Base-by-base conservation (phyloP, 2,113 vertebrate species). In the Sitta europaea region DNA sequence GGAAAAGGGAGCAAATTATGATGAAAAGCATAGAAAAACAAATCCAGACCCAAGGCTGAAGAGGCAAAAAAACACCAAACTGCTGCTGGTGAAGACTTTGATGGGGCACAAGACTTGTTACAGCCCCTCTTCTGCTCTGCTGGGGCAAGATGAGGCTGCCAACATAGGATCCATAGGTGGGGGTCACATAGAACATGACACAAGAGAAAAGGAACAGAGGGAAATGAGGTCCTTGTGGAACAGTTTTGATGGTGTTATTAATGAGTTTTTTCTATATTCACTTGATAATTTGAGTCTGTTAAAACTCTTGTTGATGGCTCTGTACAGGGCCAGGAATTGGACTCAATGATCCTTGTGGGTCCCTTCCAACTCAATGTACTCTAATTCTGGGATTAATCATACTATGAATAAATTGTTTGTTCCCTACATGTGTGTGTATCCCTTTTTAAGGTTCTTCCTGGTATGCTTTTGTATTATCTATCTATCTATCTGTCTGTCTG, bases 121-220 rank as follows among this genome's bases (percentile, higher is more conserved):
- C 14, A 70, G 31, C 5, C 28, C 18, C 5, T 12, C 15, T 58
- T 71, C 28, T 81, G 24, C 19, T 82, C 47, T 63, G 15, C 51
- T 42, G 12, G 33, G 7, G 7, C 38, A 47, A 25, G 17, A 13
- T 48, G 36, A 86, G 15, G 17, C 33, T 59, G n/a, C 53, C 1
- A 4, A 15, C 16, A 12, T 1, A 31, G 61, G 5, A 43, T 5
- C 7, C 54, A 63, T 33, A 58, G 12, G 17, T 63, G 35, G 4
- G 4, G 17, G 2, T 1, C 35, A 55, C 2, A 0, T 2, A 42
- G 38, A 78, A n/a, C 22, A 12, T 0, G 22, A 5, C 28, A 15
- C 22, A 9, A 35, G 45, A 76, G 18, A 67, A 93, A 59, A 68
- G 5, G 31, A 16, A 25, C 4, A 54, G 35, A 72, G 9, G 42